A percentile compares a stretch with the other conserved stretches of the same genome.
phyloP scores from a whole-genome alignment of 2,888 invertebrate species.

The Cephus spinipes region DNA sequence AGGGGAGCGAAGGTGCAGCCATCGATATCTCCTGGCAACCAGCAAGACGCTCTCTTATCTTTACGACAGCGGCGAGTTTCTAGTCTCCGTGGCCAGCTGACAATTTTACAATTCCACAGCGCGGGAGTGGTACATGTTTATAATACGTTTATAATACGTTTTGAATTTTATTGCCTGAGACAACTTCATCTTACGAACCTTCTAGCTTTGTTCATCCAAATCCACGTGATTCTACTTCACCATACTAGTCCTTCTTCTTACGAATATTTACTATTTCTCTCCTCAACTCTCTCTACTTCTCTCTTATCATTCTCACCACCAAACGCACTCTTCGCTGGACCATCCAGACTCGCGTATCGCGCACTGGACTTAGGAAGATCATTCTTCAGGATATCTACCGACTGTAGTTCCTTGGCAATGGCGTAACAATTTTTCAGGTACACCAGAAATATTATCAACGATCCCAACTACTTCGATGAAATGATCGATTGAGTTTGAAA shows the following conservation, averaged over 20 bases:
- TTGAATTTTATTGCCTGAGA: conserved; percentile 50
- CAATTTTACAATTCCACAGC: conserved; percentile 56
- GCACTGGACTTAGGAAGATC: not conserved
- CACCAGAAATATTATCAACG: not conserved
- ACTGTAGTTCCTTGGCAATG: no score
- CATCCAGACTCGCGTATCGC: not conserved
- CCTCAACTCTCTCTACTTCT: not conserved
- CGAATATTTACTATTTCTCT: not conserved
- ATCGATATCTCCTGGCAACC: conserved; percentile 22
- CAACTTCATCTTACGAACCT: conserved; percentile 1
- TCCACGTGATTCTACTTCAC: not conserved
- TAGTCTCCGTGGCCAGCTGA: conserved; percentile 41
- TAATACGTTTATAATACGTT: conserved; percentile 56
- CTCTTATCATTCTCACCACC: not conserved
- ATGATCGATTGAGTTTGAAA: not conserved
- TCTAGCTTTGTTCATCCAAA: not conserved
- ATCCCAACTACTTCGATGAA: not conserved
- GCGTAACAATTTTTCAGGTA: no score
- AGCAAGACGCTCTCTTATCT: conserved; percentile 38
- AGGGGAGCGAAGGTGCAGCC: conserved; percentile 15
- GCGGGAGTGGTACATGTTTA: conserved; percentile 55
- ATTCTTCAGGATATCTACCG: no score
- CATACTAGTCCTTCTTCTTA: not conserved
- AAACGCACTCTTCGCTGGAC: not conserved
- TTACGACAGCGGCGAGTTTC: conserved; percentile 42